Percentiles rank a stretch among this genome's conserved stretches.
Evolutionary conservation across 2,113 vertebrate species (phyloP).

Genomic region (Capreolus pygargus): DNA sequence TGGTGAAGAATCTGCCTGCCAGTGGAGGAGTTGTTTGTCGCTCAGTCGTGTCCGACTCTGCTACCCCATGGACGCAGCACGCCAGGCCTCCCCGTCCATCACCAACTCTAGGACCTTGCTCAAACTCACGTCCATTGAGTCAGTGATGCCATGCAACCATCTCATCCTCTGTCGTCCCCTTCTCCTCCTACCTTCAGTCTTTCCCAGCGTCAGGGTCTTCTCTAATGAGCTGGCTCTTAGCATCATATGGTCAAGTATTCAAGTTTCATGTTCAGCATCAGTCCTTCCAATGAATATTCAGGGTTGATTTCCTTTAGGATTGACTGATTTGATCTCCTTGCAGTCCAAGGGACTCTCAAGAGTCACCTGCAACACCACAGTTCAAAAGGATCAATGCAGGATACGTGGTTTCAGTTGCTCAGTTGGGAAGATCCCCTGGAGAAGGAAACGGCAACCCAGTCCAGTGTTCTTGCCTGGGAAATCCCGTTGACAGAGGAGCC

Average conservation of each 20-base stretch:
- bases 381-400: background rate
- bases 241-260: background rate
- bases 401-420: background rate
- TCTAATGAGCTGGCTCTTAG: background rate
- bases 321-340: background rate
- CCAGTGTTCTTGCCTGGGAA: background rate
- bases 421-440: background rate
- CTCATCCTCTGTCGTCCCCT: background rate
- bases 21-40: fast-evolving
- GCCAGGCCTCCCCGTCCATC: background rate
- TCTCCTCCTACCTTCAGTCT: background rate
- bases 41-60: background rate
- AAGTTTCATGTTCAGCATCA: background rate
- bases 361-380: background rate
- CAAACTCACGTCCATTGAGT: background rate
- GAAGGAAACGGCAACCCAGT: background rate
- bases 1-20: background rate
- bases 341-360: background rate
- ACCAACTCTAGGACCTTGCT: background rate
- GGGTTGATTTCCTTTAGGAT: background rate
- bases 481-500: background rate
- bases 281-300: background rate
- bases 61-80: background rate
- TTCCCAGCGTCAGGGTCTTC: background rate
- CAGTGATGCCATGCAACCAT: background rate